phyloP scores from a whole-genome alignment of 2,797 vertebrate genomes.

The Clangula hyemalis region DNA sequence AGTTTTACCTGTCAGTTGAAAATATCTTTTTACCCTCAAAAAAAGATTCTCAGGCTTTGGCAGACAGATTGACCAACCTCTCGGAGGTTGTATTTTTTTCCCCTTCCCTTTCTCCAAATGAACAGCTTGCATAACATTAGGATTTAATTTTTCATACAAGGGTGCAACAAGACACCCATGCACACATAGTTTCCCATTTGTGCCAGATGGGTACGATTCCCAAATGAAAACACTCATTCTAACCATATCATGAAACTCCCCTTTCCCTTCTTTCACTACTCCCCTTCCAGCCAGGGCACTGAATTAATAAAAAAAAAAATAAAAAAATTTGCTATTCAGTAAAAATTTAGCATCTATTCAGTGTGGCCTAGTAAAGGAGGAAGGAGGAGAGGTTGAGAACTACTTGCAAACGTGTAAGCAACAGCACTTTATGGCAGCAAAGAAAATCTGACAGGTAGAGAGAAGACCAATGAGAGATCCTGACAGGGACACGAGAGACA shows the following conservation, averaged over 20 bases:
- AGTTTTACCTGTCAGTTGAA: conserved; percentile 7
- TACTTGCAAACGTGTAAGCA: background rate
- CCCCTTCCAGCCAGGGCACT: background rate
- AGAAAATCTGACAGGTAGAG: background rate
- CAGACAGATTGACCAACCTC: background rate
- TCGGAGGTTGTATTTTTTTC: background rate
- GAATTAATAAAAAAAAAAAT: background rate
- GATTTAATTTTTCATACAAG: conserved; percentile 1
- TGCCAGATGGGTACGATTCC: background rate
- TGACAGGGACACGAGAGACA: background rate
- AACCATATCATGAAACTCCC: background rate
- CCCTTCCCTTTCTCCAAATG: background rate
- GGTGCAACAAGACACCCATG: conserved; percentile 24
- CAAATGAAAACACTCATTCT: background rate
- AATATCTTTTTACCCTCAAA: background rate
- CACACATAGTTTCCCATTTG: background rate
- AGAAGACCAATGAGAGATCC: background rate
- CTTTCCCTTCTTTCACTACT: background rate
- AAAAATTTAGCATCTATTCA: background rate
- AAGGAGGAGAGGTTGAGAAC: background rate
- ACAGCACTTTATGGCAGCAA: background rate
- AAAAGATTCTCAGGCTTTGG: too few relatives aligned
- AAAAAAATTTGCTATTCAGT: background rate
- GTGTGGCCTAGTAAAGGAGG: background rate
- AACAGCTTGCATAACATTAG: background rate